Evolutionary conservation across 2,888 invertebrate species (phyloP), one percentile per base, ranked within the genome.

Genomic region (Meiosimyza decipiens): DNA sequence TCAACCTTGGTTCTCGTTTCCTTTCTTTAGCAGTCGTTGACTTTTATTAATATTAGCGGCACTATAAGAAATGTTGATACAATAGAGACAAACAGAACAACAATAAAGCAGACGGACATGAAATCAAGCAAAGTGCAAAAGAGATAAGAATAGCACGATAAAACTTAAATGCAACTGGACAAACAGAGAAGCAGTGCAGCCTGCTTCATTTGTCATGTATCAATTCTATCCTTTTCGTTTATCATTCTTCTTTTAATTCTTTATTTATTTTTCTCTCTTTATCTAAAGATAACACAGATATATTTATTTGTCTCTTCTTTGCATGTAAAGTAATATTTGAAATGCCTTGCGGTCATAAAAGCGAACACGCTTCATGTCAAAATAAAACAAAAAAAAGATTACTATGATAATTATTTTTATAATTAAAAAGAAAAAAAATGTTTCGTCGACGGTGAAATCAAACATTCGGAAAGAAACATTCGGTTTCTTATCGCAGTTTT

Each of bases 401-500:
- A 18, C 13, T 18, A 57, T 6, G 13, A 57, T 57, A 3, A 28
- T 57, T 57, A 57, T 57, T 57, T 13, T 18, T 57, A 49, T 16
- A 47, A 47, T 50, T 49, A 49, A 66, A 54, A 40, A 54, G 47
- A 55, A 49, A 22, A 65, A 65, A 51, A 40, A 40, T 40, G 9
- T 40, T 40, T 40, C 52, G 33, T n/a, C 15, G 40, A 62, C 60
- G 33, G 33, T 62, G 60, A 40, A 62, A 62, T 28, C 40, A 57
- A 67, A 67, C 57, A 57, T 67, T 55, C 40, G 40, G 9, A 66
- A 4, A 57, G 22, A 40, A 55, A 47, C 67, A 49, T 55, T 66
- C 65, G 28, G 54, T 33, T 52, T 4, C 33, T 67, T 67, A 67
- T 67, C 67, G 40, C 54, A 67, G 67, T 67, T 55, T 57, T 67